Evolutionary conservation across 2,888 invertebrate genomes (phyloP), one percentile per base, ranked within the genome.

Genomic region (Dendrolimus pini): DNA sequence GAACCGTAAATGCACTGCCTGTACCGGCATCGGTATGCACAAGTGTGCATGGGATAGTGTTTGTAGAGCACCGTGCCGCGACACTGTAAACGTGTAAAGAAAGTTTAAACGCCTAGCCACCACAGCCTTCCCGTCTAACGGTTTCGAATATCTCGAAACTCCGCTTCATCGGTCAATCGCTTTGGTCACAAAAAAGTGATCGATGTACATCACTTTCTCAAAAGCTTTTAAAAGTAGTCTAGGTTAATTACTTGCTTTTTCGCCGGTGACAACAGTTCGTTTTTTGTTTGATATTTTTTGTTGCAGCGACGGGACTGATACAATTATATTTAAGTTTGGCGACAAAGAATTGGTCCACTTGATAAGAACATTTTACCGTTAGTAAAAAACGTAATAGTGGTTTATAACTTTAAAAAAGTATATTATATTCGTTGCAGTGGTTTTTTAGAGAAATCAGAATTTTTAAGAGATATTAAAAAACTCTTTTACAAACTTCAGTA

Each of bases 81-180:
- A 59, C 59, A 57, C 41, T 55, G 55, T 47, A 61, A 61, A 71
- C 69, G 69, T 69, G 70, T 67, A 60, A 57, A 69, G 70, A 65
- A 59, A 69, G 63, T 61, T 61, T 70, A 68, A 68, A 69, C 60
- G 58, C 64, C 68, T 59, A 67, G 41, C 55, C 56, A 12, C 47
- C 47, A 8, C 12, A 47, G 47, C 47, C 76, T 77, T 77, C 72
- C 74, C 78, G 61, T 62, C 74, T 88, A 88, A 88, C 88, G 89
- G 88, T 85, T 62, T 64, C 57, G 58, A 64, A 66, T 67, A 72
- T 67, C 74, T 67, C 61, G 60, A 63, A 62, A 60, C 68, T 57
- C 53, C 65, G 66, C 64, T 63, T 66, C 68, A 59, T 62, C 60
- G 58, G 61, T 57, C 60, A 57, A 58, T 60, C 58, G 57, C 55